Evolutionary conservation across 2,888 invertebrate species (phyloP).

Genomic region (Lysandra bellargus): DNA sequence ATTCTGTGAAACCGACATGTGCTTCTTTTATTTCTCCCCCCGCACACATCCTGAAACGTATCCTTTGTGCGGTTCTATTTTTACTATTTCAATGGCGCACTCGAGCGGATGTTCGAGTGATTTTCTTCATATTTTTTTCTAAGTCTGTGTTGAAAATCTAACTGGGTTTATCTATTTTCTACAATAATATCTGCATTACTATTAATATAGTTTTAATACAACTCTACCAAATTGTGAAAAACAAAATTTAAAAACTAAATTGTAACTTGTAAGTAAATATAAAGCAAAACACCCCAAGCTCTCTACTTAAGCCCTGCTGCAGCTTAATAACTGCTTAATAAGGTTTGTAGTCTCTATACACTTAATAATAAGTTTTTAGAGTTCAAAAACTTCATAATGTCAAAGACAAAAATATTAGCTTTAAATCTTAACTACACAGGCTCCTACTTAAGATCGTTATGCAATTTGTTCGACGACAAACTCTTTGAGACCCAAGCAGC

Average conservation of each 20-base stretch:
- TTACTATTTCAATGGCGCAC: slow-evolving; percentile 15
- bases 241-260: no score
- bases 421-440: background rate
- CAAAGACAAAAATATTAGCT: slow-evolving; percentile 11
- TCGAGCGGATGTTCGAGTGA: background rate
- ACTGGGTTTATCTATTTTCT: background rate
- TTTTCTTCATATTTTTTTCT: slow-evolving; percentile 6
- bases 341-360: background rate
- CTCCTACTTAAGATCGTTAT: slow-evolving; percentile 6
- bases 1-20: slow-evolving; percentile 52
- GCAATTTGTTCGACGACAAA: slow-evolving; percentile 6
- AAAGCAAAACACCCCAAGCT: no score
- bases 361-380: background rate
- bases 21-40: slow-evolving; percentile 50
- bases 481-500: slow-evolving; percentile 16
- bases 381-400: background rate
- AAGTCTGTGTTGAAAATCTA: background rate
- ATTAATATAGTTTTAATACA: background rate
- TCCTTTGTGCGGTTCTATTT: slow-evolving; percentile 47
- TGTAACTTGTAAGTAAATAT: no score
- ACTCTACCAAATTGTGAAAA: no score
- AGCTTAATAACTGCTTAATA: background rate
- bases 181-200: background rate
- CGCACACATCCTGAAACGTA: slow-evolving; percentile 54
- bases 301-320: background rate